Base-by-base conservation (phyloP, 2,113 vertebrate species). In the Oriolus oriolus region DNA sequence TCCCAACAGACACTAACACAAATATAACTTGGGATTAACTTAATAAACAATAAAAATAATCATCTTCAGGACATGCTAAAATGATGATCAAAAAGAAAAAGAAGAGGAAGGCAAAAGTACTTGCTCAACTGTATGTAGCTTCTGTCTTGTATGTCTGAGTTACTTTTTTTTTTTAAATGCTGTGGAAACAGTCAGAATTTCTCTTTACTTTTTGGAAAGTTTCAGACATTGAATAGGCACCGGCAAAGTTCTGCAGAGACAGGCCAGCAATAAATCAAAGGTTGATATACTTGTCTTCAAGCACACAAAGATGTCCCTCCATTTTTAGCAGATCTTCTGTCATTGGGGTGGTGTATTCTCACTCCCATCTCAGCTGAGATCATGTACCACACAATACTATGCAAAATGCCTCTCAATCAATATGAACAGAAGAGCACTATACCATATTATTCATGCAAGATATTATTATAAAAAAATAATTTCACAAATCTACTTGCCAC, bases 381-480 rank as follows among this genome's bases (percentile, higher is more conserved):
- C 16, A 45, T 10, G 45, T 16, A 87, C 18, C 57, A 54, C 16
- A 56, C 6, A 64, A 53, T 7, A 87, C 63, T 4, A 59, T 6
- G 23, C 54, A 85, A 87, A 95, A 91, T 31, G 30, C 37, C 35
- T 80, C 60, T 56, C 45, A 35, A 56, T 12, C 53, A 64, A 15
- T 80, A 86, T 65, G 33, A 93, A 76, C 35, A 45, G 42, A 88
- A 83, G 23, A 84, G 45, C 77, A 64, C 33, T 23, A 4, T 35
- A 57, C 28, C 24, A 8, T 41, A 84, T 69, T 57, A 74, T 69
- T 87, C n/a, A 95, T 60, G 41, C 63, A 95, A 97, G 84, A 69
- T 64, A 66, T 76, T 70, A 95, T 61, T 71, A 94, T 45, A 12
- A 96, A 86, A 81, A 89, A 93, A 85, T 14, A 68, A 84, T 95